Base-by-base conservation (phyloP, 2,113 vertebrate species). In the Mormyrus lacerda region DNA sequence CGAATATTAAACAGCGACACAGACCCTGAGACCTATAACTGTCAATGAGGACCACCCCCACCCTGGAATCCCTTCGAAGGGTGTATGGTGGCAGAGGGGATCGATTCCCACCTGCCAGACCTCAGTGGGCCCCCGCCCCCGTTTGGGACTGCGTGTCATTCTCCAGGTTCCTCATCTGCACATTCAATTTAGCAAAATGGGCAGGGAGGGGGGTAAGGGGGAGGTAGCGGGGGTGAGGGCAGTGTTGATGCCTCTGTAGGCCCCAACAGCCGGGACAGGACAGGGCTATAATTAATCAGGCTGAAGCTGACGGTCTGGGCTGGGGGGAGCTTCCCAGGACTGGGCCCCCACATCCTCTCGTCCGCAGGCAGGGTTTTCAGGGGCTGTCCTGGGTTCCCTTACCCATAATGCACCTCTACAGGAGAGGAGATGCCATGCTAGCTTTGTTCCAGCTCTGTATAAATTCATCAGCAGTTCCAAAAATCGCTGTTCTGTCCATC, bases 171-270 rank as follows among this genome's bases (percentile, higher is more conserved):
- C 87, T 48, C 69, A 76, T 76, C 69, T 48, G 19, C 15, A 88
- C 44, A 73, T 51, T 88, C 31, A 76, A 76, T 88, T 88, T 79
- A 76, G 15, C 8, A 10, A 88, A 76, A 76, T 73, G 69, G 69
- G 5, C 10, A 0, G 61, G 2, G 27, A 6, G 19, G 24, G 55
- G 17, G 17, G 10, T 1, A 17, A n/a, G n/a, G n/a, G n/a, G n/a
- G n/a, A n/a, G n/a, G n/a, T n/a, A n/a, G n/a, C 35, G 21, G 50
- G 5, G 53, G 44, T 8, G 35, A 9, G 24, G 21, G 24, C 44
- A 44, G 82, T 4, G 19, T 3, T 44, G 82, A 47, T 24, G 82
- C 45, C 82, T 84, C 44, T 84, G 82, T 47, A 8, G 82, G 21
- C 44, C 35, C 79, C n/a, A 10, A 39, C 45, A 19, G 69, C 45